Conservation (phyloP, 2,113 vertebrate genomes). For the Xyliphius kryptos region DNA sequence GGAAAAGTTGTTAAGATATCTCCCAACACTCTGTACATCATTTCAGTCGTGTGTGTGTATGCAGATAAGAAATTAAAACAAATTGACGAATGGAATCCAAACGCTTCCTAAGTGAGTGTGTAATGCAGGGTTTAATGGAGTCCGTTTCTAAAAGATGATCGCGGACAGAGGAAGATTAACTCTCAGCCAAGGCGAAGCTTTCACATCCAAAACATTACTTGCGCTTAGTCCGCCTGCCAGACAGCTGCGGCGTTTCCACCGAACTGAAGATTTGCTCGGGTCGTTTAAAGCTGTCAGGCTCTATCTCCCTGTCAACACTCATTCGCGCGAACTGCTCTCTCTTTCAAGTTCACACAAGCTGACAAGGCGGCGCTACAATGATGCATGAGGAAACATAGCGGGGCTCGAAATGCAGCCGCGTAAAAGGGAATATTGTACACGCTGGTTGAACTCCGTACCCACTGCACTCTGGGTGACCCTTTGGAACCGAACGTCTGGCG, state of each 20-base stretch:
- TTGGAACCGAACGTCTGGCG: conserved; percentile 7
- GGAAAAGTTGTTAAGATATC: too few species aligned
- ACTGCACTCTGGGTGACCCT: conserved; percentile 5
- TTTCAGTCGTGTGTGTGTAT: background rate
- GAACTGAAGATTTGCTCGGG: background rate
- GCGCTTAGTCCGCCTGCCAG: background rate
- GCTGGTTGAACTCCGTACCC: conserved; percentile 13
- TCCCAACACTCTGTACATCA: background rate
- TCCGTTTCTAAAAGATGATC: conserved; percentile 2
- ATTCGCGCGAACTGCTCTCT: conserved; percentile 3
- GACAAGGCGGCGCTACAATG: background rate
- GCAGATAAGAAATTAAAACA: background rate
- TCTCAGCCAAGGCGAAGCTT: background rate
- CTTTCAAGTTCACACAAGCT: conserved; percentile 2
- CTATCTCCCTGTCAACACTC: conserved; percentile 6
- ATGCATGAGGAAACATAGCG: conserved; percentile 1
- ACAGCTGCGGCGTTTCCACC: background rate
- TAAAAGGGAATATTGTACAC: conserved; percentile 2
- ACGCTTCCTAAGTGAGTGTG: background rate
- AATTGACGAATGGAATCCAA: background rate
- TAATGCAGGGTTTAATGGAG: background rate
- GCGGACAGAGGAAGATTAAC: background rate
- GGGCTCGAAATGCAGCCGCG: conserved; percentile 7
- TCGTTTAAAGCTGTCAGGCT: background rate
- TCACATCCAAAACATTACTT: background rate